phyloP scores from a whole-genome alignment of 2,888 invertebrate genomes.

The Dione vanillae region DNA sequence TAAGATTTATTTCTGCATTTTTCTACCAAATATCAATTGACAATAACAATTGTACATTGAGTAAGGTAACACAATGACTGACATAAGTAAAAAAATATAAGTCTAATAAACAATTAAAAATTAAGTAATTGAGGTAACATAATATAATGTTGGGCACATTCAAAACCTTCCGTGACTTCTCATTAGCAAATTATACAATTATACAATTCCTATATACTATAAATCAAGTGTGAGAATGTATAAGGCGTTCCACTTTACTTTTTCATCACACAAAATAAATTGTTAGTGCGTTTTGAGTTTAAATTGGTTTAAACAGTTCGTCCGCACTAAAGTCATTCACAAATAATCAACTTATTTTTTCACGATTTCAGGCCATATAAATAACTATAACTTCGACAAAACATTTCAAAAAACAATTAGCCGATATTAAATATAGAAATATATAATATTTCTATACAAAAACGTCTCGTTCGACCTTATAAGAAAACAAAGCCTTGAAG shows the following conservation, averaged over 20 bases:
- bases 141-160: conserved; percentile 9
- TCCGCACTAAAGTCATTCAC: neutral
- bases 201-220: conserved; percentile 11
- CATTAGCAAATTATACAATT: conserved; percentile 17
- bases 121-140: conserved; percentile 3
- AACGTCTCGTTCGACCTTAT: neutral
- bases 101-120: conserved; percentile 9
- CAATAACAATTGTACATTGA: neutral
- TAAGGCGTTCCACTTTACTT: conserved; percentile 9
- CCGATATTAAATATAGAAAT: too few species aligned
- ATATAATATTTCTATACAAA: too few species aligned
- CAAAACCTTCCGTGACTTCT: conserved; percentile 1
- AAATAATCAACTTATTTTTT: too few species aligned
- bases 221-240: conserved; percentile 17
- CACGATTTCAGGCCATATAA: too few species aligned
- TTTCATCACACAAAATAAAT: conserved; percentile 2
- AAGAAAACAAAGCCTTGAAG: conserved; percentile 2
- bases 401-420: too few species aligned
- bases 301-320: neutral
- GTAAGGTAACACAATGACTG: neutral
- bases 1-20: neutral
- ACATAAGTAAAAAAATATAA: neutral
- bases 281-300: conserved; percentile 1
- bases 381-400: too few species aligned
- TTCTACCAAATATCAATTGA: neutral